Evolutionary conservation across 2,888 invertebrate genomes (phyloP).

Genomic region (Liposcelis brunnea): DNA sequence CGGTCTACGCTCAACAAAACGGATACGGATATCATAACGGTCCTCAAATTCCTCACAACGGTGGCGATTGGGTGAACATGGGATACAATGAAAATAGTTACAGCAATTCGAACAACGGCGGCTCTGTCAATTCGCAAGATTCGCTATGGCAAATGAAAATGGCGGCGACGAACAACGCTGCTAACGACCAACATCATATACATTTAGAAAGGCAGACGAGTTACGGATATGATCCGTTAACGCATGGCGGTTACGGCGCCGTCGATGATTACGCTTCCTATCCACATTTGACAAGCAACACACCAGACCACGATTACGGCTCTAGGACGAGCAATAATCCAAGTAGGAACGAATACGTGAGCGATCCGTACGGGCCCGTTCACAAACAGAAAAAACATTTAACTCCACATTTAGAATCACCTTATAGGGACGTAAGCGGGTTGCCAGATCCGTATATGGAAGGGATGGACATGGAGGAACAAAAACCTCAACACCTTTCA

Average conservation of each 20-base stretch:
- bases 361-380: conserved; percentile 75
- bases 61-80: conserved; percentile 71
- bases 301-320: conserved; percentile 42
- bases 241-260: conserved; percentile 67
- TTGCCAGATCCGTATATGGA: conserved; percentile 77
- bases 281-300: conserved; percentile 51
- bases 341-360: conserved; percentile 66
- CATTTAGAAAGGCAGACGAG: conserved; percentile 32
- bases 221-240: conserved; percentile 59
- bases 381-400: conserved; percentile 65
- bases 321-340: conserved; percentile 49
- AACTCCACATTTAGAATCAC: conserved; percentile 46
- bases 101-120: conserved; percentile 87
- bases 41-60: conserved; percentile 43
- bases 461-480: conserved; percentile 43
- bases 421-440: conserved; percentile 87
- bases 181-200: conserved; percentile 37
- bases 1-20: conserved; percentile 66
- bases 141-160: conserved; percentile 89
- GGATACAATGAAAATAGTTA: conserved; percentile 84
- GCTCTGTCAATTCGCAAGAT: conserved; percentile 86
- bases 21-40: conserved; percentile 69
- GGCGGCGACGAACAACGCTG: conserved; percentile 55
- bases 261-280: conserved; percentile 74
- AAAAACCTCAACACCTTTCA: conserved; percentile 71